Percentiles rank a stretch among this genome's conserved stretches.
phyloP scores from a whole-genome alignment of 53 echinoderm and acorn worm genomes.

The Paracentrotus lividus region DNA sequence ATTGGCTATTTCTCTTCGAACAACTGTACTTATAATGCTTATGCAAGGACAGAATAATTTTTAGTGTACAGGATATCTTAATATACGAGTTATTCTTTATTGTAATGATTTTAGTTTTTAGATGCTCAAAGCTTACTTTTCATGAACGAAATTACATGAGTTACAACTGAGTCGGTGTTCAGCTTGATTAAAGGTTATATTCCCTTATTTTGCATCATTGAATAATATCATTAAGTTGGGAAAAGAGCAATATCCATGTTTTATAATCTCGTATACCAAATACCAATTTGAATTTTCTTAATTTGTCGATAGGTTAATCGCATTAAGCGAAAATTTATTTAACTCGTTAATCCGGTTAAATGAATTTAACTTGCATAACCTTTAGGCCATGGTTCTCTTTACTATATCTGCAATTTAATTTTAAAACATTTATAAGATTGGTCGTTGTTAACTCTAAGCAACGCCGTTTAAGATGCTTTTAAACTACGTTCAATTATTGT shows the following conservation, averaged over 20 bases:
- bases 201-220: background rate
- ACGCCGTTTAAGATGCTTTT: too few species aligned
- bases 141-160: background rate
- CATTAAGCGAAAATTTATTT: constrained; percentile 34
- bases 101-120: background rate
- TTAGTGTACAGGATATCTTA: too few species aligned
- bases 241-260: background rate
- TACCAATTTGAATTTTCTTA: background rate
- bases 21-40: background rate
- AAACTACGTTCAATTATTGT: too few species aligned
- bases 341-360: constrained; percentile 21
- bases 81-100: background rate
- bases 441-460: too few species aligned
- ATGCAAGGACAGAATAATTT: background rate
- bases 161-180: background rate
- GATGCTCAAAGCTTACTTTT: background rate
- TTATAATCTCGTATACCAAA: background rate
- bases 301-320: constrained; percentile 12
- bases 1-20: background rate
- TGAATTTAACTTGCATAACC: background rate
- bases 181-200: background rate
- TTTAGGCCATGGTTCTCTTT: background rate
- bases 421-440: too few species aligned
- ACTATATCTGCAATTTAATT: background rate
- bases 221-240: background rate